Evolutionary conservation across 2,797 vertebrate genomes (phyloP).

Genomic region (Scomberomorus guttatus): DNA sequence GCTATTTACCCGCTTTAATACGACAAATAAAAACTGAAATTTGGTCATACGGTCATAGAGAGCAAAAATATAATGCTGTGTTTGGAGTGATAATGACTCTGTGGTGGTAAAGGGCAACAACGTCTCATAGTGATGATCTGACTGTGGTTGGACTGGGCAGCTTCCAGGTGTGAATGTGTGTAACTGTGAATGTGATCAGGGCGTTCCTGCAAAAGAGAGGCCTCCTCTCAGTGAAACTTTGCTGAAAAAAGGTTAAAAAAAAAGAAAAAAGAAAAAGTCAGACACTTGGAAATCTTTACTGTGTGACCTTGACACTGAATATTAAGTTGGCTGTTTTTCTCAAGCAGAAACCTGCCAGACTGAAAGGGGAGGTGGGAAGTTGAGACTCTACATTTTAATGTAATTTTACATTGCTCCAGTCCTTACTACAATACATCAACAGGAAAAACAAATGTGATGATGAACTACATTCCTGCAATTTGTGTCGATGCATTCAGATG

Average conservation of each 20-base stretch:
- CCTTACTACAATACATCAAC: conserved; percentile 11
- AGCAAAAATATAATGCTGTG: neutral
- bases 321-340: conserved; percentile 16
- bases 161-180: too few species aligned
- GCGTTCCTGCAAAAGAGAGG: too few species aligned
- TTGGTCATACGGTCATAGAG: neutral
- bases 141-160: too few species aligned
- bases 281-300: neutral
- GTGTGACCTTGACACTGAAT: neutral
- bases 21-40: neutral
- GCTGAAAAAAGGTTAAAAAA: too few species aligned
- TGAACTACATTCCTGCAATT: conserved; percentile 23
- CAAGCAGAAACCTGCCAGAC: conserved; percentile 1
- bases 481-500: conserved; percentile 18
- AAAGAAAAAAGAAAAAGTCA: neutral
- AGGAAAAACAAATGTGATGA: conserved; percentile 28
- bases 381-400: neutral
- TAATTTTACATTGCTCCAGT: neutral
- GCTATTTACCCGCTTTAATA: neutral
- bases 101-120: too few species aligned
- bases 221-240: too few species aligned
- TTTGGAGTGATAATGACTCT: neutral
- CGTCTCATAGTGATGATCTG: too few species aligned
- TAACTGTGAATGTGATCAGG: too few species aligned
- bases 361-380: neutral